Base-by-base conservation (phyloP, 2,888 invertebrate genomes). In the Chloromyia formosa region DNA sequence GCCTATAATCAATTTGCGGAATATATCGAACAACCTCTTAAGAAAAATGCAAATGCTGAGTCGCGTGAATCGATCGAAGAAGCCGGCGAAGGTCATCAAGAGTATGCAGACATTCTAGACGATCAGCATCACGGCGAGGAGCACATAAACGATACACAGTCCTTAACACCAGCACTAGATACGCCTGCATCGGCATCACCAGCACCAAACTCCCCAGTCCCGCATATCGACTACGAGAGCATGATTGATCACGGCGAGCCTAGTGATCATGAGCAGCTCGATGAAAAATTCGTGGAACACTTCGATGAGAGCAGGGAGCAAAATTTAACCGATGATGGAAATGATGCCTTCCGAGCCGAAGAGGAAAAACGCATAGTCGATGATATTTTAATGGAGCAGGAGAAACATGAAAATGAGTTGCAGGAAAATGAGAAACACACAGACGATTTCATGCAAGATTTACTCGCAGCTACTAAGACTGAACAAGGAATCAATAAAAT, bases 1-100 rank as follows among this genome's bases (percentile, higher is more conserved):
- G 66, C 49, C 14, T 66, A 66, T 22, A 66, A 66, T 49, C 49
- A 66, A 66, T 66, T 66, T 18, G 66, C 27, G 14, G 66, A 66
- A 20, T 66, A n/a, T n/a, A 66, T 66, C 12, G 66, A 49, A 16
- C 66, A 66, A 49, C 49, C 66, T 4, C 12, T 49, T 5, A 18
- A 42, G 35, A 62, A 35, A 16, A 62, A 62, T 40, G 10, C 35
- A 7, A 35, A 35, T 7, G 40, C 14, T 4, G 10, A 20, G 9
- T 53, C 16, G 53, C 16, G 16, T 16, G 16, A 16, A 16, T 10
- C 56, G 20, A 2, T 35, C n/a, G 62, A 62, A n/a, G 40, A 35
- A 16, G 10, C n/a, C 3, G 16, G n/a, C 5, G 56, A 20, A 22
- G 20, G 22, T 56, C 10, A 1, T 20, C 56, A 16, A 20, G 40